A percentile compares a stretch with the other conserved stretches of the same genome.
These are phyloP conservation scores for Muscidifurax raptorellus DNA, from an alignment of 1,140 invertebrate species.

Conservation along the genomic window DNA sequence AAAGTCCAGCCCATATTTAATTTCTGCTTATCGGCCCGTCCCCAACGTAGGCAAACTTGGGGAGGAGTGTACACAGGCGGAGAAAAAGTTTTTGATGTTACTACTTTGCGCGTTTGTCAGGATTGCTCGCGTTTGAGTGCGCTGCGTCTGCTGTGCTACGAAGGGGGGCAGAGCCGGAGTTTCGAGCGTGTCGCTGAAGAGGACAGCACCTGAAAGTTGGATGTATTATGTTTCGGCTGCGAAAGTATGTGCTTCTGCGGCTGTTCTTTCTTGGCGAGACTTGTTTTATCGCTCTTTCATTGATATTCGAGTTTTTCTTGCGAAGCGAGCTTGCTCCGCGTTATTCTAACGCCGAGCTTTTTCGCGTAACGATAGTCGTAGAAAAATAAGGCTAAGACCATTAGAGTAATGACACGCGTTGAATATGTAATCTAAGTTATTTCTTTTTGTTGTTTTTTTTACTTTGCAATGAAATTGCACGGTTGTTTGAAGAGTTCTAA, in stretches of 20 bases:
- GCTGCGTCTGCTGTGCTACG: not conserved
- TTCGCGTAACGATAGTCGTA: too few species aligned
- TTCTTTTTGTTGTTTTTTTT: not conserved
- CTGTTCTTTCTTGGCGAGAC: not conserved
- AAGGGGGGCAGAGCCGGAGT: not conserved
- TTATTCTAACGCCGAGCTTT: not conserved
- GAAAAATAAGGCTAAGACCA: not conserved
- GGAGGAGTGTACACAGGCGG: not conserved
- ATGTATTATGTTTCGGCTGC: not conserved
- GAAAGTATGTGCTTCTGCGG: not conserved
- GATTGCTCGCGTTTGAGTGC: not conserved
- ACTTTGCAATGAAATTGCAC: not conserved
- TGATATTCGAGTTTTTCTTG: not conserved
- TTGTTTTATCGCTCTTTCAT: not conserved
- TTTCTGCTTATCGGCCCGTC: constrained; percentile 3
- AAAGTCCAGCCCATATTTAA: not conserved
- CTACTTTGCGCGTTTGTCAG: not conserved
- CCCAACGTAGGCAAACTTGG: not conserved
- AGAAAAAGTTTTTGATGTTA: not conserved
- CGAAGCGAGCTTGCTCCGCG: not conserved
- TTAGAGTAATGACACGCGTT: not conserved
- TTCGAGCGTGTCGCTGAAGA: not conserved
- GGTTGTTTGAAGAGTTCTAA: not conserved
- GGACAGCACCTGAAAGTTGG: not conserved
- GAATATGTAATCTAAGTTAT: not conserved